Conservation (phyloP, 2,113 vertebrate species). For the Platysteira castanea region DNA sequence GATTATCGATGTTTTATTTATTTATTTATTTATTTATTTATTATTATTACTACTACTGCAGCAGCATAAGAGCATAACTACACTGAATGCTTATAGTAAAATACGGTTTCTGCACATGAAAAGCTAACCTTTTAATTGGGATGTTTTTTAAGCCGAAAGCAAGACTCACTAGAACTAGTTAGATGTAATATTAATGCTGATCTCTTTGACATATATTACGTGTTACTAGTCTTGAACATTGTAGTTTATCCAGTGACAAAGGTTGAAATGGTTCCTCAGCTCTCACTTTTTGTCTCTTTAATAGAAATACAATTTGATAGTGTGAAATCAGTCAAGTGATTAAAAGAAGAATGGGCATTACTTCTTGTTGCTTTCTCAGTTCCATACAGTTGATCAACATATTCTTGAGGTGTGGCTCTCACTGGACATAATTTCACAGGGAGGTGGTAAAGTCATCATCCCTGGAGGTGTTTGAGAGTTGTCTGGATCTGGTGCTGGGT, state of each 20-base stretch:
- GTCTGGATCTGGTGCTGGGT: neutral
- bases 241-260: neutral
- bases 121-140: neutral
- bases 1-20: too few species aligned
- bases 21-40: neutral
- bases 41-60: neutral
- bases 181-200: neutral
- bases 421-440: neutral
- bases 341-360: neutral
- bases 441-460: neutral
- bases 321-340: neutral
- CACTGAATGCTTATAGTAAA: neutral
- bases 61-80: neutral
- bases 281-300: neutral
- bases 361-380: neutral
- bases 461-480: neutral
- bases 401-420: neutral
- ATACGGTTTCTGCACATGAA: rapidly evolving
- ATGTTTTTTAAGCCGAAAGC: neutral
- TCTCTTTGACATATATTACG: neutral
- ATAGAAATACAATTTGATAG: neutral
- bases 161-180: neutral
- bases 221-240: neutral
- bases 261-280: neutral
- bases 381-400: neutral